Evolutionary conservation across 2,797 vertebrate genomes (phyloP), one percentile per base, ranked within the genome.

Genomic region (Bovichtus variegatus): DNA sequence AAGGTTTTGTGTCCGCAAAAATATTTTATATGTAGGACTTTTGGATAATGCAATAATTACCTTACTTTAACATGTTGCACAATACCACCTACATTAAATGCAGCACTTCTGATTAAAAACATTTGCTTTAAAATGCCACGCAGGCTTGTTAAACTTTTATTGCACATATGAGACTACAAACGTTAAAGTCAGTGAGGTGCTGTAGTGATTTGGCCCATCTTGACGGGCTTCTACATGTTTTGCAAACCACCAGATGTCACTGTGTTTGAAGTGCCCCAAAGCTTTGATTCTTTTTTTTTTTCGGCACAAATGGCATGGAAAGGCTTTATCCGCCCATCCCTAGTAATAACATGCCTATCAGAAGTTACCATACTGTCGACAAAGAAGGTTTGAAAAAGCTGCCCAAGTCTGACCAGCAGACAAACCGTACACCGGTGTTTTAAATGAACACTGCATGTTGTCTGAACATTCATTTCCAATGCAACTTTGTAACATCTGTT

Each of bases 401-500:
- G n/a, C n/a, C n/a, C n/a, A n/a, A n/a, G n/a, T n/a, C n/a, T n/a
- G n/a, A n/a, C n/a, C n/a, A n/a, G n/a, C n/a, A n/a, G n/a, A n/a
- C n/a, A n/a, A n/a, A n/a, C n/a, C n/a, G n/a, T n/a, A n/a, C n/a
- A n/a, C n/a, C n/a, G n/a, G n/a, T n/a, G 31, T 34, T 34, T 34
- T 34, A 6, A 34, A 34, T 31, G 34, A 34, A 34, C 31, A 31
- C 31, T 34, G 12, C 23, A 6, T 51, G 15, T 58, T 1, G 36
- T 58, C 40, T 40, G n/a, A 65, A 38, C 8, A n/a, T 57, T 9
- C 15, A 25, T 55, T 65, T 53, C 27, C n/a, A 47, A 40, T 40
- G 11, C 18, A 9, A 1, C 34, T 12, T 47, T 38, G 80, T 46
- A 60, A 12, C 59, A 41, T 54, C 53, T 74, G 43, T 60, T 49